Base-by-base conservation (phyloP, 2,113 vertebrate genomes). In the Sakesphorus luctuosus region DNA sequence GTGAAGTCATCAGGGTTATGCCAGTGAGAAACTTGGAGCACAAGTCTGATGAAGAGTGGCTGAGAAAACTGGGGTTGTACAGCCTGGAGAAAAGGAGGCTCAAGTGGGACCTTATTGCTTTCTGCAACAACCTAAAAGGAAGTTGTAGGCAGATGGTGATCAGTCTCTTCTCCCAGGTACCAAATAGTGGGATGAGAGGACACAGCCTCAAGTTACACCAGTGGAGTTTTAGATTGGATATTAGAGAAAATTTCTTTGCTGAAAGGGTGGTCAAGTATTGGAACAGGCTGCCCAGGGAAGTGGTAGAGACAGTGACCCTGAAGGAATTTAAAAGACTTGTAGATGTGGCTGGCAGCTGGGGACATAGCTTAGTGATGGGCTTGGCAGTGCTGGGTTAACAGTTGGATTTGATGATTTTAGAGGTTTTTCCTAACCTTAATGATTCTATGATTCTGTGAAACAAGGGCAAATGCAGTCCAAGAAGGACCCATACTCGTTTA, bases 101-200 rank as follows among this genome's bases (percentile, higher is more conserved):
- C 8, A 68, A 62, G 9, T 9, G 19, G 29, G 4, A 53, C 13
- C 2, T 47, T 53, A 25, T 25, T 68, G 19, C 5, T 47, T 7
- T 29, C 46, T 40, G 28, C 16, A 59, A 29, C 7, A 18, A 7
- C 17, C n/a, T 18, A 11, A 68, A 66, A 23, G 8, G 40, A 44
- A 1, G 19, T 10, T 49, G 7, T 31, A 49, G 20, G 18, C 40
- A 23, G 2, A 19, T 29, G 0, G 5, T 6, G 12, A 2, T 26
- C 7, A 21, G 6, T 53, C 18, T 61, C 61, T 20, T 82, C 28
- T 75, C 20, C 46, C 13, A 31, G 46, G 59, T 35, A n/a, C 21
- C 46, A 35, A 83, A n/a, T 21, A 16, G 29, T 36, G 33, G 26
- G 33, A 14, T 21, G n/a, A 75, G 62, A 47, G 10, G 19, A 47